Conservation (phyloP, 37 sponge, comb jelly and placozoan species). For the Dysidea cf. avara region DNA sequence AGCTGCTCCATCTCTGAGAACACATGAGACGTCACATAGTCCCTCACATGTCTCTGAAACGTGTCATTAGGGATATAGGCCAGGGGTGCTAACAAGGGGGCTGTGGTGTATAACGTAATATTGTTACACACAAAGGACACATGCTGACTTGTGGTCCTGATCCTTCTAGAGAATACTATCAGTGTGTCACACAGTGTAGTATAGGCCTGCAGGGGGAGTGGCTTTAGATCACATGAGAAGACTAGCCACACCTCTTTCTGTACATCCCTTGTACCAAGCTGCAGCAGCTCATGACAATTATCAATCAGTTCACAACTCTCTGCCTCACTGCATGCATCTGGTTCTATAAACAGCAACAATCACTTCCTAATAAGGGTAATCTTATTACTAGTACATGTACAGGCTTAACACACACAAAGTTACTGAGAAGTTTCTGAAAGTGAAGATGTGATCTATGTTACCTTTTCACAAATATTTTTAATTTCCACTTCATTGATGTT, state of each 20-base stretch:
- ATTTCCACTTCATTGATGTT: too few species aligned
- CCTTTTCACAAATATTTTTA: too few species aligned
- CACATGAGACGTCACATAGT: constrained; percentile 66
- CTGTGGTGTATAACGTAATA: not conserved
- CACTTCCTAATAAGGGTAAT: not conserved
- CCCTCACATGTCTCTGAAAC: constrained; percentile 50
- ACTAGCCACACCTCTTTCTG: constrained; percentile 41
- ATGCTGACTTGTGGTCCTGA: constrained; percentile 33
- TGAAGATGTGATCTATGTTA: too few species aligned
- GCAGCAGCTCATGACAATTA: constrained; percentile 63
- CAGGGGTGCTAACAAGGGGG: constrained; percentile 23
- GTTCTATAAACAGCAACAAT: too few species aligned
- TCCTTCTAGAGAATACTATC: constrained; percentile 67
- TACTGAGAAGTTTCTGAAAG: too few species aligned
- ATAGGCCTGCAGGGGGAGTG: constrained; percentile 18
- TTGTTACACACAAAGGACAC: not conserved
- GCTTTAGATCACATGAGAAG: too few species aligned
- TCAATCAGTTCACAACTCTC: constrained; percentile 26
- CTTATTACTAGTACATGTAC: too few species aligned
- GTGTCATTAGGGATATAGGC: constrained; percentile 35
- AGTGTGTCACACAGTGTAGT: constrained; percentile 71
- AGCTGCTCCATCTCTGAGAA: constrained; percentile 36
- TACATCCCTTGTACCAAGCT: constrained; percentile 40
- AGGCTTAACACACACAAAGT: too few species aligned
- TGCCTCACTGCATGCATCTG: too few species aligned